A percentile compares a stretch with the other conserved stretches of the same genome.
These are phyloP conservation scores for Chromoteleia sp. DNA, from an alignment of 2,888 invertebrate genomes.

Conservation along the genomic window DNA sequence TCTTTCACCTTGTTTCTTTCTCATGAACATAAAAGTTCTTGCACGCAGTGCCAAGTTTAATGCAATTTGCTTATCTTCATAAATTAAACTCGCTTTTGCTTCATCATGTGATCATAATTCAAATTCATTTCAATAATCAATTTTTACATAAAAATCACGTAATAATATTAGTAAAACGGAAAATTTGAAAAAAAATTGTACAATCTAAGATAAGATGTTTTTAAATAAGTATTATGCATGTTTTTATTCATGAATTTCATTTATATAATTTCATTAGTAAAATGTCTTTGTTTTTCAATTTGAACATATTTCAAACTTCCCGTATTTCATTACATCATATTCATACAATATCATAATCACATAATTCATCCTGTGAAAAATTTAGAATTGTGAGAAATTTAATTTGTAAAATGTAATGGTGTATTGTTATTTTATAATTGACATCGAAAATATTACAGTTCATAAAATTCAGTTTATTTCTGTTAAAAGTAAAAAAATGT, in stretches of 20 bases:
- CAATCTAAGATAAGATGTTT: too few relatives aligned
- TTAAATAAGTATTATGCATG: not conserved
- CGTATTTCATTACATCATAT: not conserved
- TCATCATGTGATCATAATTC: constrained; percentile 30
- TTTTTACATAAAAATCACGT: not conserved
- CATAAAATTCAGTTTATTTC: too few relatives aligned
- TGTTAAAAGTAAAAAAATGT: too few relatives aligned
- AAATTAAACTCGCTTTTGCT: constrained; percentile 13
- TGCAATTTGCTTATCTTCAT: constrained; percentile 3
- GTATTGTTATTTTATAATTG: too few relatives aligned
- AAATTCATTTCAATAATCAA: constrained; percentile 14
- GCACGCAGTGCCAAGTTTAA: not conserved
- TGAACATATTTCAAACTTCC: not conserved
- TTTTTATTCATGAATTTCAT: not conserved
- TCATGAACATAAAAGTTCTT: constrained; percentile 1
- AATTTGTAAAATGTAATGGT: not conserved
- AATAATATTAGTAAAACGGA: not conserved
- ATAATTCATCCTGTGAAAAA: constrained; percentile 1
- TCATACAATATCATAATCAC: not conserved
- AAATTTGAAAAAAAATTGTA: not conserved
- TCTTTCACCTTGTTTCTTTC: constrained; percentile 18
- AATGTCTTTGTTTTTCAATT: not conserved
- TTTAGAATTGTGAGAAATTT: not conserved
- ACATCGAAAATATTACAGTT: too few relatives aligned
- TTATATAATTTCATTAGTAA: not conserved